Percentiles rank a stretch among this genome's conserved stretches.
Conservation (phyloP, 2,113 vertebrate genomes). For the Neoarius graeffei region DNA sequence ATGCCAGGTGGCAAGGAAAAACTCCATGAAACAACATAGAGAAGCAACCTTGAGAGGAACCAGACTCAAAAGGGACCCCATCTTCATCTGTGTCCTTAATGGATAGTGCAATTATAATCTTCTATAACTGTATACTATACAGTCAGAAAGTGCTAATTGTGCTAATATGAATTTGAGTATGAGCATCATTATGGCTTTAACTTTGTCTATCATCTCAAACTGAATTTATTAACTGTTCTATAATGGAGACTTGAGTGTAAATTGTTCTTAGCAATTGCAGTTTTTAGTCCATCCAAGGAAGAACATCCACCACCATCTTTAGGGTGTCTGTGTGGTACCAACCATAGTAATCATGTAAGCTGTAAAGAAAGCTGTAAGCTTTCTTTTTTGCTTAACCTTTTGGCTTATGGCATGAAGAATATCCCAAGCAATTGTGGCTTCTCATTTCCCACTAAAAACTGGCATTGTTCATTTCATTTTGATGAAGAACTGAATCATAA, state of each 20-base stretch:
- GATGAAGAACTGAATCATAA: background rate
- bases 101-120: background rate
- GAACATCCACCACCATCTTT: no score
- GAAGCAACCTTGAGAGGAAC: no score
- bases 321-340: no score
- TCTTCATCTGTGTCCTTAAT: background rate
- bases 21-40: no score
- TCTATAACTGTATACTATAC: background rate
- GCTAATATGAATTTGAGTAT: background rate
- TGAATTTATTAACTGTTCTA: background rate
- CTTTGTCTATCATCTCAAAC: background rate
- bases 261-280: no score
- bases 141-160: background rate
- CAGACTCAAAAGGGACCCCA: no score
- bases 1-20: background rate
- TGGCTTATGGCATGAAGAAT: background rate
- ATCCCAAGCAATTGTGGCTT: conserved; percentile 28
- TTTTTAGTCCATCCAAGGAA: no score
- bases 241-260: background rate
- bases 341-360: background rate
- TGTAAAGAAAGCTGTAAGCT: background rate
- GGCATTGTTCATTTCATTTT: background rate
- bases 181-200: background rate
- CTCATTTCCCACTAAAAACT: background rate
- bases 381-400: background rate